A percentile compares a stretch with the other conserved stretches of the same genome.
Conservation (phyloP, 2,797 vertebrate genomes). For the Sandelia bainsii region DNA sequence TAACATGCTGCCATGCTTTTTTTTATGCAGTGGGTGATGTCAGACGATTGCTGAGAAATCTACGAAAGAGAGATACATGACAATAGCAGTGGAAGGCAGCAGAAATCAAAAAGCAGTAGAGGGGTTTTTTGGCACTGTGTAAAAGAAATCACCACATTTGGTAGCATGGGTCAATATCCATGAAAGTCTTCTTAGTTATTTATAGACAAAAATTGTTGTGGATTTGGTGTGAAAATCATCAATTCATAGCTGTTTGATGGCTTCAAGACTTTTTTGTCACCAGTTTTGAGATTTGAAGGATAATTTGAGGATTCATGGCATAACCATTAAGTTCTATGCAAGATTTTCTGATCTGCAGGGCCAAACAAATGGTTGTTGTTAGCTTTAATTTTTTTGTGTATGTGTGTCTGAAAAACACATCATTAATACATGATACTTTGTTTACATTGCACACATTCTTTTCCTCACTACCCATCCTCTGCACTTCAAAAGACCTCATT, state of each 20-base stretch:
- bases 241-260: neutral
- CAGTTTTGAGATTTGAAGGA: neutral
- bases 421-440: constrained; percentile 40
- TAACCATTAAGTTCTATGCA: neutral
- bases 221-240: neutral
- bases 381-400: too few species aligned
- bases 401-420: neutral
- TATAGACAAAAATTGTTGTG: neutral
- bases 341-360: neutral
- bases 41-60: neutral
- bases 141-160: neutral
- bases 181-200: neutral
- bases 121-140: too few species aligned
- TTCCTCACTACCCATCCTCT: constrained; percentile 39
- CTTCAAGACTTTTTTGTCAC: neutral
- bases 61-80: neutral
- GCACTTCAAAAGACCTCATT: constrained; percentile 57
- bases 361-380: neutral
- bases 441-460: constrained; percentile 54
- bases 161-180: neutral
- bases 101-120: neutral
- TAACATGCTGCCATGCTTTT: neutral
- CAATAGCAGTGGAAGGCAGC: neutral
- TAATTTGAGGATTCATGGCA: neutral
- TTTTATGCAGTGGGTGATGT: neutral